Evolutionary conservation across 30 jellyfish, hydroid and myxozoan genomes (phyloP), one percentile per base, ranked within the genome.

Genomic region (Cassiopea xamachana): DNA sequence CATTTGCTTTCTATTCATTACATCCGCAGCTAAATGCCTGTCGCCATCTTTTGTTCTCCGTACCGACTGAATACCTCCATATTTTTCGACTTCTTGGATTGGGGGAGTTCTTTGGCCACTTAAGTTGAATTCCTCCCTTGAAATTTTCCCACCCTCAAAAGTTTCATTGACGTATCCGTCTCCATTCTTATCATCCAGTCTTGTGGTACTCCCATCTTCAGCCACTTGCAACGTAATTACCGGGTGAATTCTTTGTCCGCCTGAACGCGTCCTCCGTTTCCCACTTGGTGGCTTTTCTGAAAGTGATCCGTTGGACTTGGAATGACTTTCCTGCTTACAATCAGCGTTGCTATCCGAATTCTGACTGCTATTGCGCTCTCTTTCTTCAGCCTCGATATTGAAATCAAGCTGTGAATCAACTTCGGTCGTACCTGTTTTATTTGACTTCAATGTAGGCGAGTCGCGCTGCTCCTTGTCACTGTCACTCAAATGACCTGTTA

Each of bases 381-480:
- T 79, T 60, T 88, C 95, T 0, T 88, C 95, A 43, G 75, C 82
- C 39, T 79, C 90, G 44, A 48, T 58, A 18, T 78, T 80, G 46
- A 78, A 75, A 67, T 88, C 95, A 1, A 83, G 59, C 58, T 67
- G 90, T 46, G 95, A 79, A 14, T 88, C 95, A 58, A 74, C 83
- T 64, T 88, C 95, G 44, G 95, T 88, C 46, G 95, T 88, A 2
- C 89, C 95, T 46, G 95, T 77, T 61, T 61, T 48, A 62, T 88
- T 88, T 48, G 90, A 88, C 16, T 90, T 44, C n/a, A 59, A 47
- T 67, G 95, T 79, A 15, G 79, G 6, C 43, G 95, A 88, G 75
- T 88, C 95, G 27, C 95, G 90, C 71, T 88, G 95, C 87, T 88
- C 95, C 76, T 88, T 88, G 58, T 88, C 95, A 46, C 95, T 88